These are phyloP conservation scores for Sturnira hondurensis DNA, from an alignment of 2,113 vertebrate genomes.

Conservation along the genomic window DNA sequence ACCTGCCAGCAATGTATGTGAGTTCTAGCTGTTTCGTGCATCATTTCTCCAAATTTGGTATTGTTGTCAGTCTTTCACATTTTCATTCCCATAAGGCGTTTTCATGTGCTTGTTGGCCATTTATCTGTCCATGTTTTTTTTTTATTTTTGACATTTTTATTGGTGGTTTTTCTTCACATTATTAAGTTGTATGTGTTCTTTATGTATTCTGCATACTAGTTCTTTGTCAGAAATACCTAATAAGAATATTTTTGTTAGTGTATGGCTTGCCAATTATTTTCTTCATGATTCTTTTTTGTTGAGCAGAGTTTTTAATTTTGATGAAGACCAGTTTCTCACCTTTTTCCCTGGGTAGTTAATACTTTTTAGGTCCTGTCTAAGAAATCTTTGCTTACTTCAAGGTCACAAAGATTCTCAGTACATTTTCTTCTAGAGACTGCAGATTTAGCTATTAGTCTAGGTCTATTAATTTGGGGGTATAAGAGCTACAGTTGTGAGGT, in stretches of 20 bases:
- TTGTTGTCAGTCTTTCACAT: not conserved
- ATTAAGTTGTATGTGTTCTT: not conserved
- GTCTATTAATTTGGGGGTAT: not conserved
- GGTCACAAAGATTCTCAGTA: not conserved
- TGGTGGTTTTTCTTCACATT: not conserved
- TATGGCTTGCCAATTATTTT: not conserved
- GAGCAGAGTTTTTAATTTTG: not conserved
- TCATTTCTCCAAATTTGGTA: not conserved
- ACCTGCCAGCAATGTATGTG: accelerated
- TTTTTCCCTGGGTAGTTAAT: not conserved
- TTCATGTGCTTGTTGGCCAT: not conserved
- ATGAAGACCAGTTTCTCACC: not conserved
- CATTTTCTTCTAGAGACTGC: not conserved
- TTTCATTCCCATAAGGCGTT: not conserved
- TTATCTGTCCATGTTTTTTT: not conserved
- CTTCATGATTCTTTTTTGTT: not conserved
- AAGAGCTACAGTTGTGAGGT: not conserved
- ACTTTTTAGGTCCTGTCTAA: not conserved
- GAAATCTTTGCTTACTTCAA: not conserved
- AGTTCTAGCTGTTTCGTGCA: not conserved
- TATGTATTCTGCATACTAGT: not conserved
- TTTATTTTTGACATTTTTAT: not conserved
- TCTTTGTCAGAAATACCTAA: not conserved
- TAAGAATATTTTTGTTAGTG: not conserved
- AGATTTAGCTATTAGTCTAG: not conserved